Base-by-base conservation (phyloP, 2,888 invertebrate species). In the Neocrepidodera transversa region DNA sequence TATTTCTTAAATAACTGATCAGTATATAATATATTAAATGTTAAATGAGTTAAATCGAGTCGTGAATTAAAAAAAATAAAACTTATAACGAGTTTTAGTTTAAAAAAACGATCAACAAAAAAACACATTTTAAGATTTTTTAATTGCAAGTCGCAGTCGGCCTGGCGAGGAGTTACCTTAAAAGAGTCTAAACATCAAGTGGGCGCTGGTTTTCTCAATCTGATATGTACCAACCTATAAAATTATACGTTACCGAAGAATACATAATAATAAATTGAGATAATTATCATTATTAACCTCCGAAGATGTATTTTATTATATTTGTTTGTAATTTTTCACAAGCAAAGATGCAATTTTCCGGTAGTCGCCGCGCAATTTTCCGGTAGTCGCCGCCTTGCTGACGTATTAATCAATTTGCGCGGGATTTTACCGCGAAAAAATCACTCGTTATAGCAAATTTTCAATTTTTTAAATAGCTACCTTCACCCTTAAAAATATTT, bases 231-330 rank as follows among this genome's bases (percentile, higher is more conserved):
- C 71, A 70, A 71, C 60, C 72, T 69, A 74, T 71, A 70, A 79
- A 79, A 79, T 79, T 79, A 79, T 75, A 79, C 71, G 78, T 78
- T 78, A 69, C 71, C 66, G 69, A 68, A 73, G 77, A 77, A 78
- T 78, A 78, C 78, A 79, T 78, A 76, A 77, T 79, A 79, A 79
- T 80, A 80, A 79, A 79, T 79, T 75, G 74, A 71, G 79, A 80
- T 80, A 80, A 80, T 80, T 78, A 80, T 80, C 79, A 73, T 80
- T 79, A 80, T 80, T 80, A 80, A 77, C 75, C 74, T 71, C 75
- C 74, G 75, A 72, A 76, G 78, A 78, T 78, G 72, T 74, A 75
- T 75, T 79, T 79, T 79, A 79, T 79, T 78, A 79, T 80, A 77
- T 80, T 80, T 80, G 79, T 76, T 78, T 76, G 76, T 77, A 79